phyloP scores from a whole-genome alignment of 1,140 invertebrate species.

The Dendroctonus ponderosae region DNA sequence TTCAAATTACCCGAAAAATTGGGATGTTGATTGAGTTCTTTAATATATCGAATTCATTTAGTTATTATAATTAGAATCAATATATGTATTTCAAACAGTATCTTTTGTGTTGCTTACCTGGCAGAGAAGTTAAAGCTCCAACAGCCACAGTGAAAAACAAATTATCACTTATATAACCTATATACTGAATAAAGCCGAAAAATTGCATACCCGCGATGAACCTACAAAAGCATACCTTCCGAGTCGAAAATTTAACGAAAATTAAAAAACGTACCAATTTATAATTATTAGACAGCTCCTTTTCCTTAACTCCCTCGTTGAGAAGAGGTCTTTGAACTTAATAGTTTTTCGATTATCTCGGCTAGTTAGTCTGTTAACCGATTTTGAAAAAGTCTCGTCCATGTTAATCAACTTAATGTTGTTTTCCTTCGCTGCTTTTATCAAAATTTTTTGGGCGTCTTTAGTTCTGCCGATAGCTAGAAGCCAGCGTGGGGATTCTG shows the following conservation, averaged over 20 bases:
- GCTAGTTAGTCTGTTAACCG: constrained; percentile 16
- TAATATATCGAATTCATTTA: too few relatives aligned
- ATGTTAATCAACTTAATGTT: constrained; percentile 25
- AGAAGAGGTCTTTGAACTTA: constrained; percentile 64
- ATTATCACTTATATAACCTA: constrained; percentile 66
- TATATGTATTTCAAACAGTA: too few relatives aligned
- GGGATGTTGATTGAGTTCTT: too few relatives aligned
- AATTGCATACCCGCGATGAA: constrained; percentile 64
- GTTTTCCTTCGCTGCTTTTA: constrained; percentile 60
- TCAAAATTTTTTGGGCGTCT: constrained; percentile 65
- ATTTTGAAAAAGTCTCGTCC: constrained; percentile 43
- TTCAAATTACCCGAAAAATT: too few relatives aligned
- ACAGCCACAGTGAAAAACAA: constrained; percentile 70
- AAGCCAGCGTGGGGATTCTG: constrained; percentile 82
- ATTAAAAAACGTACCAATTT: constrained; percentile 58
- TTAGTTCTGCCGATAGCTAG: constrained; percentile 65
- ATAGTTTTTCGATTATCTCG: constrained; percentile 42
- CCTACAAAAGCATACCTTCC: constrained; percentile 35
- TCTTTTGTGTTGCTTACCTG: constrained; percentile 50
- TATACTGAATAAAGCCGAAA: constrained; percentile 72
- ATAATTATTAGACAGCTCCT: constrained; percentile 68
- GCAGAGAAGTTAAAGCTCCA: constrained; percentile 62
- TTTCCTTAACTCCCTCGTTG: constrained; percentile 65
- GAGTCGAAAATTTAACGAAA: neutral
- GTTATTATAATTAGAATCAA: too few relatives aligned